Percentiles rank a stretch among this genome's conserved stretches.
phyloP scores from a whole-genome alignment of 2,888 invertebrate genomes.

The Fissipunctia ypsillon region DNA sequence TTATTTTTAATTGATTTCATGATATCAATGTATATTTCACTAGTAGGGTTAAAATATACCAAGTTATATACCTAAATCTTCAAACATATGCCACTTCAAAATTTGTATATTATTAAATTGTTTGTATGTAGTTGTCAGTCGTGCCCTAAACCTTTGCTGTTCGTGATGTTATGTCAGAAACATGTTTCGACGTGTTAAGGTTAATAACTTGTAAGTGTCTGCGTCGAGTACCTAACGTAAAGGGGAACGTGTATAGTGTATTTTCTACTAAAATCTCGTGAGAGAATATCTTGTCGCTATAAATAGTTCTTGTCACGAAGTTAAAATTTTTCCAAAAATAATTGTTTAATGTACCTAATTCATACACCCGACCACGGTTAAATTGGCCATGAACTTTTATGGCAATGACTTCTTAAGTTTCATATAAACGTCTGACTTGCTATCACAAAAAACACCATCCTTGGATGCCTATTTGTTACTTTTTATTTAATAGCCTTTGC shows the following conservation, averaged over 20 bases:
- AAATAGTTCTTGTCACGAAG: not conserved
- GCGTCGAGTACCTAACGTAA: not conserved
- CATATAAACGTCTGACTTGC: not conserved
- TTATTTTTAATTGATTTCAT: constrained; percentile 47
- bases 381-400: not conserved
- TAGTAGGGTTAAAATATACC: constrained; percentile 6
- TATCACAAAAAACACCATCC: not conserved
- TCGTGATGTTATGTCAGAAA: constrained; percentile 35
- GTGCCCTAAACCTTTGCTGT: constrained; percentile 7
- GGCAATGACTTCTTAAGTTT: not conserved
- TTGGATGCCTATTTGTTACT: constrained; percentile 10
- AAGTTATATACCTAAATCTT: not conserved
- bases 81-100: constrained; percentile 7
- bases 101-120: constrained; percentile 40
- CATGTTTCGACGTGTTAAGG: constrained; percentile 22
- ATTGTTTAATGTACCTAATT: not conserved
- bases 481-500: no score
- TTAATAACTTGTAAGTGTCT: constrained; percentile 21
- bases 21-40: constrained; percentile 20
- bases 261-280: not conserved
- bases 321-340: not conserved
- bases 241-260: not conserved
- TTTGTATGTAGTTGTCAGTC: constrained; percentile 12
- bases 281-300: not conserved
- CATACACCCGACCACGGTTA: not conserved